Percentiles rank a stretch among this genome's conserved stretches.
phyloP scores from a whole-genome alignment of 2,113 vertebrate genomes.

The Prinia subflava region DNA sequence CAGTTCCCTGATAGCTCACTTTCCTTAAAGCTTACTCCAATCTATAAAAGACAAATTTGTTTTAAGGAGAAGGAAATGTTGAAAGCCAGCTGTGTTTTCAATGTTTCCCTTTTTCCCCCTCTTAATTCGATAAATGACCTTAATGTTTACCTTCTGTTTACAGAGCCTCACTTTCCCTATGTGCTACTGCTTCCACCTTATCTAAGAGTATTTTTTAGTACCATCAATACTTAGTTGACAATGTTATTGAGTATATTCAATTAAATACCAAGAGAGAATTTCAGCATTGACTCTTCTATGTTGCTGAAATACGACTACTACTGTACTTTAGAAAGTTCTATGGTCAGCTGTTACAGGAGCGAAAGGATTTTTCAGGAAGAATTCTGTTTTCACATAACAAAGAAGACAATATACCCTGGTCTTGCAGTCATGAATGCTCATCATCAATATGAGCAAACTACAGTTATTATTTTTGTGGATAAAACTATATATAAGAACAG shows the following conservation, averaged over 20 bases:
- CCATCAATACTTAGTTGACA: not conserved
- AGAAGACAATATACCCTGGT: not conserved
- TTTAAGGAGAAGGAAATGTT: slow-evolving; percentile 14
- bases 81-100: not conserved
- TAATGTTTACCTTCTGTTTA: not conserved
- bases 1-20: not conserved
- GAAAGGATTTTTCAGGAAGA: not conserved
- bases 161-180: not conserved
- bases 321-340: not conserved
- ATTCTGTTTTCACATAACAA: not conserved
- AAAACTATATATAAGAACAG: not conserved
- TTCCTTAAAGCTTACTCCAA: not conserved
- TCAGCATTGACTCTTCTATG: not conserved
- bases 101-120: not conserved
- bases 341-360: not conserved
- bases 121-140: not conserved
- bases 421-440: not conserved
- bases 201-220: not conserved
- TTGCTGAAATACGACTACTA: not conserved
- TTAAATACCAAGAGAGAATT: not conserved
- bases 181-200: not conserved
- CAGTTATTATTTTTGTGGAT: not conserved
- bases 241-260: not conserved
- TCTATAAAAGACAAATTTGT: slow-evolving; percentile 22
- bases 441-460: not conserved